These are phyloP conservation scores for Globodera rostochiensis DNA, from an alignment of 1,140 invertebrate species.

Conservation along the genomic window DNA sequence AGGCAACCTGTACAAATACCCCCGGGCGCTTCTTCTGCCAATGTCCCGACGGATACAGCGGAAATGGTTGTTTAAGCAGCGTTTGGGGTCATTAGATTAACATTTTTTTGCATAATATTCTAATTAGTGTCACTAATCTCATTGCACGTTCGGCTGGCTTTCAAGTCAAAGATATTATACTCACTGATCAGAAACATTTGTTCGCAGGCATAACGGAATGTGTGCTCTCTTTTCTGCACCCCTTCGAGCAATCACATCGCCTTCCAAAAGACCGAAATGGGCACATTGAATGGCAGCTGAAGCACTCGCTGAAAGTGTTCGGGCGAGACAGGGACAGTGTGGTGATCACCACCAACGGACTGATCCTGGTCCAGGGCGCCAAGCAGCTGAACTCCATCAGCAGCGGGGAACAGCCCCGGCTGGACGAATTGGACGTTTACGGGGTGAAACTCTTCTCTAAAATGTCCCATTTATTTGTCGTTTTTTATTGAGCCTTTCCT, in stretches of 20 bases:
- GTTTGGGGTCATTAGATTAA: not conserved
- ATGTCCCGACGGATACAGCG: constrained; percentile 69
- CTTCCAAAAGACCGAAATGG: constrained; percentile 56
- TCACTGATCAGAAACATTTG: constrained; percentile 6
- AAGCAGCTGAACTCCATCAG: constrained; percentile 6
- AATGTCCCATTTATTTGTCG: not conserved
- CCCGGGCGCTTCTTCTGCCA: constrained; percentile 88
- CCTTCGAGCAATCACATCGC: constrained; percentile 49
- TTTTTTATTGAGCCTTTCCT: not conserved
- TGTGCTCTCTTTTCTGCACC: constrained; percentile 58
- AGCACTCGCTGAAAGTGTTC: constrained; percentile 58
- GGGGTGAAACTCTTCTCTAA: constrained; percentile 29
- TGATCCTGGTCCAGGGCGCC: constrained; percentile 54
- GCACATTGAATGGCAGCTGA: constrained; percentile 55
- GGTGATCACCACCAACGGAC: constrained; percentile 59
- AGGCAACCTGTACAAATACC: constrained; percentile 87
- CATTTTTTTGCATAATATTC: not conserved
- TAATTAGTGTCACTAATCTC: too few relatives aligned
- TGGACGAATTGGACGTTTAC: constrained; percentile 56
- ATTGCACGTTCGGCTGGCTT: too few relatives aligned
- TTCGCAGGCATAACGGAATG: constrained; percentile 51
- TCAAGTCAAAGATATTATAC: not conserved
- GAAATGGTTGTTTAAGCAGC: constrained; percentile 35
- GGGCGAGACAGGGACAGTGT: constrained; percentile 51
- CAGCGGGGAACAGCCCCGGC: constrained; percentile 21